Evolutionary conservation across 2,113 vertebrate species (phyloP).

Genomic region (Anoplopoma fimbria): DNA sequence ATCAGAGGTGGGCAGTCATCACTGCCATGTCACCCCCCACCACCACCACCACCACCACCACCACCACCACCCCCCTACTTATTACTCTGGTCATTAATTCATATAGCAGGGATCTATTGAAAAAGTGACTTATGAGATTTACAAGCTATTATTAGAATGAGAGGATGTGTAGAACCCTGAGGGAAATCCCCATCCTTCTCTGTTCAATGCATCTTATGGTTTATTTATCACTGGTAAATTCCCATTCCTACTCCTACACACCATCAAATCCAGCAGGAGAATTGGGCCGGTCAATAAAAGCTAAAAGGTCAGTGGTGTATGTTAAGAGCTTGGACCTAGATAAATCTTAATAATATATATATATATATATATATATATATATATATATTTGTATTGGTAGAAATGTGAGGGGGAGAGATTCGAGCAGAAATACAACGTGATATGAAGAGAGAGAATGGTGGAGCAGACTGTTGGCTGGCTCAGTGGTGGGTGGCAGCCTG

Average conservation of each 20-base stretch:
- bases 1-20: slow-evolving; percentile 40
- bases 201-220: slow-evolving; percentile 34
- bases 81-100: slow-evolving; percentile 49
- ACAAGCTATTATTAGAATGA: slow-evolving; percentile 49
- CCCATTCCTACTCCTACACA: slow-evolving; percentile 3
- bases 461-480: slow-evolving; percentile 15
- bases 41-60: too few species aligned
- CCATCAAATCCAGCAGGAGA: slow-evolving; percentile 30
- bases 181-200: slow-evolving; percentile 40
- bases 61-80: neutral
- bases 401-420: neutral
- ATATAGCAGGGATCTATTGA: slow-evolving; percentile 25
- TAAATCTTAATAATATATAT: neutral
- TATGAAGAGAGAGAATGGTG: neutral
- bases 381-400: neutral
- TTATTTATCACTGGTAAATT: slow-evolving; percentile 48
- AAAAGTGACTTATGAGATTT: slow-evolving; percentile 46
- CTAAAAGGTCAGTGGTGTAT: slow-evolving; percentile 19
- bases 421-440: slow-evolving; percentile 5
- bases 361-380: neutral
- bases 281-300: slow-evolving; percentile 20
- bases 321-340: neutral
- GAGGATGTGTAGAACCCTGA: slow-evolving; percentile 24
- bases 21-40: neutral
- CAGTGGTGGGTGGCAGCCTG: slow-evolving; percentile 33